These are phyloP conservation scores for Lepilemur ruficaudatus DNA, from an alignment of 2,797 vertebrate species.

Conservation along the genomic window DNA sequence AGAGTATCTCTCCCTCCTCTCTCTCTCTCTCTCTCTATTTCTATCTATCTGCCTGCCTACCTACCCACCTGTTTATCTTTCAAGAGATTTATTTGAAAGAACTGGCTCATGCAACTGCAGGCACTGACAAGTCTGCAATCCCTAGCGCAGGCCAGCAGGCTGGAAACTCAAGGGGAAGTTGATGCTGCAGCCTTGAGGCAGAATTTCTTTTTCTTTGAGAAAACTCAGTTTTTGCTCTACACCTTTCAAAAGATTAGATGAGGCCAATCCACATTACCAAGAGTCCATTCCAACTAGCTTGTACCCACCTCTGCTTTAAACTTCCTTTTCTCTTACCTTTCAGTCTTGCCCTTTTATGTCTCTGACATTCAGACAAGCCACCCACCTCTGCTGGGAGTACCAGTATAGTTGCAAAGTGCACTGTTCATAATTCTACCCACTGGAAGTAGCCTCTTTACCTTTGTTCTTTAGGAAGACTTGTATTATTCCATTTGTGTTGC, in stretches of 20 bases:
- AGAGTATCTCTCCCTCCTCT: not conserved
- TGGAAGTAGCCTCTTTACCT: not conserved
- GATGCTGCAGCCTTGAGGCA: not conserved
- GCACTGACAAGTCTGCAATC: not conserved
- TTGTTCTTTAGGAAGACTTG: not conserved
- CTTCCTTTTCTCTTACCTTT: not conserved
- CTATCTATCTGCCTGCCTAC: not conserved
- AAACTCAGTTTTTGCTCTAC: not conserved
- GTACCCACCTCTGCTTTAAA: not conserved
- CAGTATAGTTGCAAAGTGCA: not conserved
- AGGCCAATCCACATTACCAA: not conserved
- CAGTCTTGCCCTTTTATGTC: not conserved
- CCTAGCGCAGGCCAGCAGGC: not conserved
- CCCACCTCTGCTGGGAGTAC: not conserved
- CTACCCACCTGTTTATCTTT: not conserved
- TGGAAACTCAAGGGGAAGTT: not conserved
- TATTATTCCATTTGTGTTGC: not conserved
- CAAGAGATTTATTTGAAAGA: not conserved
- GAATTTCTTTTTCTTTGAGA: not conserved
- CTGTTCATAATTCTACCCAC: not conserved
- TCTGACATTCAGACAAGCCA: not conserved
- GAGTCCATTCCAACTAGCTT: not conserved
- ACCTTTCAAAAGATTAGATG: not conserved
- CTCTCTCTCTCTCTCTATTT: too few relatives aligned
- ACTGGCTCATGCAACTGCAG: not conserved